Conservation (phyloP, 92 coral and sea anemone species). For the Pocillopora grandis region DNA sequence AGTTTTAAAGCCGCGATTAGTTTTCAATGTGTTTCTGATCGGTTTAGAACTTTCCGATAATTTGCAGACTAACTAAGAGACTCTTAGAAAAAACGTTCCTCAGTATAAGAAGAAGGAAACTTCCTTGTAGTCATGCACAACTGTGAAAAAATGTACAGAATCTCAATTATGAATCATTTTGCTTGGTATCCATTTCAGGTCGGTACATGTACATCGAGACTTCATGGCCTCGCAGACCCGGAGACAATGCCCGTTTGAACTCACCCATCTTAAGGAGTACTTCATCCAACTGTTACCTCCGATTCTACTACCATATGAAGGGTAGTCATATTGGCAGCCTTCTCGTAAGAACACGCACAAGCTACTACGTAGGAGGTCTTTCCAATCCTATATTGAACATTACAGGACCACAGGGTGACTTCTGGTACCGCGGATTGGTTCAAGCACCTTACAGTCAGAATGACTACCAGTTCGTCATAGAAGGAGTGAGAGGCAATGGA, state of each 20-base stretch:
- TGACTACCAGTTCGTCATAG: slow-evolving; percentile 94
- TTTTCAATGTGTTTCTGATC: too few relatives aligned
- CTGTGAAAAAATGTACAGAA: not conserved
- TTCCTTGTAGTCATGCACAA: too few relatives aligned
- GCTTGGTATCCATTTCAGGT: slow-evolving; percentile 34
- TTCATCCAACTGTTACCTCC: slow-evolving; percentile 71
- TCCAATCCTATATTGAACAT: slow-evolving; percentile 68
- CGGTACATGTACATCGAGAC: slow-evolving; percentile 94
- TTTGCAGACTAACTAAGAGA: too few relatives aligned
- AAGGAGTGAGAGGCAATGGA: slow-evolving; percentile 85
- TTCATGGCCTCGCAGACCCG: slow-evolving; percentile 91
- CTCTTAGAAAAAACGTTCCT: too few relatives aligned
- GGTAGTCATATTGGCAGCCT: slow-evolving; percentile 88
- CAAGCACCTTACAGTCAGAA: slow-evolving; percentile 51
- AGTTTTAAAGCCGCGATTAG: too few relatives aligned
- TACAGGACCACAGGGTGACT: slow-evolving; percentile 88
- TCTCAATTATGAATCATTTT: not conserved
- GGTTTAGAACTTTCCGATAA: too few relatives aligned
- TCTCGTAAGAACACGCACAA: slow-evolving; percentile 66
- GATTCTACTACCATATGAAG: slow-evolving; percentile 97
- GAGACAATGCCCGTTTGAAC: slow-evolving; percentile 88
- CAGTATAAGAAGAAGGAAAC: too few relatives aligned
- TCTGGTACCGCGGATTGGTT: slow-evolving; percentile 87
- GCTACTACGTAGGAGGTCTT: slow-evolving; percentile 60
- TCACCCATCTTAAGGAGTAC: slow-evolving; percentile 80